A percentile compares a stretch with the other conserved stretches of the same genome.
Conservation (phyloP, 2,797 vertebrate species). For the Chromis chromis region DNA sequence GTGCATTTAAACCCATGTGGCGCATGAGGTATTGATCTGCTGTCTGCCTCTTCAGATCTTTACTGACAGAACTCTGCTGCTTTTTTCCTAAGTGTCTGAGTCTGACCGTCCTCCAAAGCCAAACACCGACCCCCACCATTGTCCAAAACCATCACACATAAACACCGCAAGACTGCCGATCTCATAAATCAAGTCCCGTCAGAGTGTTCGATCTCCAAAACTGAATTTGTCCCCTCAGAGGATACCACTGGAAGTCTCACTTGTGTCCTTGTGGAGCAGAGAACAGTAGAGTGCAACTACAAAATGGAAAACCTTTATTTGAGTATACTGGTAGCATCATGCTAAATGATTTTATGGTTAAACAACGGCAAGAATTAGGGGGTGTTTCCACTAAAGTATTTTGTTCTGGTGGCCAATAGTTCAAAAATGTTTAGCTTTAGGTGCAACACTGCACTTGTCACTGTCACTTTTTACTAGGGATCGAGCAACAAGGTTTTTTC, state of each 20-base stretch:
- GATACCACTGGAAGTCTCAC: neutral
- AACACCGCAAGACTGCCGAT: conserved; percentile 15
- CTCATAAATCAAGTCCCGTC: conserved; percentile 8
- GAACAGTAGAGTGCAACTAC: neutral
- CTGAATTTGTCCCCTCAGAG: neutral
- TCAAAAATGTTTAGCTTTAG: too few relatives aligned
- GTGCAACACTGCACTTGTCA: too few relatives aligned
- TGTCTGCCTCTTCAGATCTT: conserved; percentile 19
- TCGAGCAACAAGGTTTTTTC: too few relatives aligned
- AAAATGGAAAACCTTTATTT: neutral
- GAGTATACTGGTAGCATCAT: neutral
- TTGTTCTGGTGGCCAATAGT: too few relatives aligned
- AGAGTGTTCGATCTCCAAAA: neutral
- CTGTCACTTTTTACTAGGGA: too few relatives aligned
- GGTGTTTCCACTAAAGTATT: too few relatives aligned
- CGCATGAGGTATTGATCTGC: conserved; percentile 41
- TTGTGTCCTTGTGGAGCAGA: neutral
- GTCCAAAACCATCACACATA: conserved; percentile 30
- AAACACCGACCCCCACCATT: neutral
- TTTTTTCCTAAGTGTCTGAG: conserved; percentile 12
- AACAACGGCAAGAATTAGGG: too few relatives aligned
- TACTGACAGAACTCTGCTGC: conserved; percentile 21
- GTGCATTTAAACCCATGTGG: conserved; percentile 4
- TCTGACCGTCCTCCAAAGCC: conserved; percentile 17
- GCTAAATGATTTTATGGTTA: neutral